These are phyloP conservation scores for Lepilemur septentrionalis DNA, from an alignment of 2,797 vertebrate genomes.

Conservation along the genomic window DNA sequence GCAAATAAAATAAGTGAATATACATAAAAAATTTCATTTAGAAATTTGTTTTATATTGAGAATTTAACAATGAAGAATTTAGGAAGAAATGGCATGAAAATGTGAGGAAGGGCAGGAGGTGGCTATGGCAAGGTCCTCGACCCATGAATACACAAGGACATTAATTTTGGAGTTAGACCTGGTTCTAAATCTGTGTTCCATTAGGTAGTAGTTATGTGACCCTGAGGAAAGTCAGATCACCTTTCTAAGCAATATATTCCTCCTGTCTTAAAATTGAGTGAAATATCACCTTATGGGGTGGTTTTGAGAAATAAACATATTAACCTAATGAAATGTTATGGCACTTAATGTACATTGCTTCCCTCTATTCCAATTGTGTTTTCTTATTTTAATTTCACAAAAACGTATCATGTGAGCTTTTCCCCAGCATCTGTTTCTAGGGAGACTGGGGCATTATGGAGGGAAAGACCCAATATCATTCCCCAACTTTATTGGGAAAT, in stretches of 20 bases:
- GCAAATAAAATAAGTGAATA: slow-evolving; percentile 17
- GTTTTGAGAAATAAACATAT: slow-evolving; percentile 8
- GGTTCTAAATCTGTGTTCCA: neutral
- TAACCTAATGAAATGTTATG: slow-evolving; percentile 3
- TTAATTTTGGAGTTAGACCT: neutral
- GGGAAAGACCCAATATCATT: neutral
- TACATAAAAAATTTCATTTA: slow-evolving; percentile 33
- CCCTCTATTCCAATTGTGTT: neutral
- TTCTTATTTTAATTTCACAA: neutral
- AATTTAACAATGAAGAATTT: neutral
- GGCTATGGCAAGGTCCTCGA: neutral
- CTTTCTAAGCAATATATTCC: neutral
- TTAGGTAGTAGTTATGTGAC: neutral
- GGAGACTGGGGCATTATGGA: neutral
- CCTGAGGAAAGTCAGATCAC: neutral
- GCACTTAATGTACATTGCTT: neutral
- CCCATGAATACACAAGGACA: neutral
- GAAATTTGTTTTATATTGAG: neutral
- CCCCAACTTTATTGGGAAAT: neutral
- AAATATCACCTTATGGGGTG: neutral
- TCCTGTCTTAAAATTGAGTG: neutral
- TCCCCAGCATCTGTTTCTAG: neutral
- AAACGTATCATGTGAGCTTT: neutral
- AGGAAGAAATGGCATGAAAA: neutral
- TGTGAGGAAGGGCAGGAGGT: neutral